Evolutionary conservation across 2,888 invertebrate species (phyloP).

Genomic region (Drosophila mimetica): DNA sequence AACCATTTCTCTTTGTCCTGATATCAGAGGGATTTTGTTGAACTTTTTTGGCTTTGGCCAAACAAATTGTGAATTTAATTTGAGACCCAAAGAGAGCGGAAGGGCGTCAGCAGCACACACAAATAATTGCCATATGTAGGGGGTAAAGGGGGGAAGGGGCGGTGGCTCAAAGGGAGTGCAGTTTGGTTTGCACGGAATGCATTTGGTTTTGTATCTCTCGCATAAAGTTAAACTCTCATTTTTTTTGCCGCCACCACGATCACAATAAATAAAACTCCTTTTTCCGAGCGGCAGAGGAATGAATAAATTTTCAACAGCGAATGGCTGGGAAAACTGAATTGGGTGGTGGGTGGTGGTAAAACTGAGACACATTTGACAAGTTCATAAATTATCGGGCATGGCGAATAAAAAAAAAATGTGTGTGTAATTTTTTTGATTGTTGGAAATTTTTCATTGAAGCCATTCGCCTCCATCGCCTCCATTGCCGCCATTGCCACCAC

Average conservation of each 20-base stretch:
- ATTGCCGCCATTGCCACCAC: too few relatives aligned
- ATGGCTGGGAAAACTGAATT: background rate
- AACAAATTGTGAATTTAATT: slow-evolving; percentile 37
- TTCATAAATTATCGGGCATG: slow-evolving; percentile 48
- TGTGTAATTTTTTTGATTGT: slow-evolving; percentile 37
- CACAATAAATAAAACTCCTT: slow-evolving; percentile 36
- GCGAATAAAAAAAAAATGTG: slow-evolving; percentile 21
- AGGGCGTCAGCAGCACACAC: slow-evolving; percentile 8
- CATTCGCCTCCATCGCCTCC: background rate
- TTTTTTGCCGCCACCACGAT: slow-evolving; percentile 19
- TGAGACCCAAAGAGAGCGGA: slow-evolving; percentile 11
- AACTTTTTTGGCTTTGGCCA: slow-evolving; percentile 22
- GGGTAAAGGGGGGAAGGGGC: too few relatives aligned
- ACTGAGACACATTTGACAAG: slow-evolving; percentile 51
- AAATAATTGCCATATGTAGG: slow-evolving; percentile 18
- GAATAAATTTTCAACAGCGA: slow-evolving; percentile 22
- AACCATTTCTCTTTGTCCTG: slow-evolving; percentile 9
- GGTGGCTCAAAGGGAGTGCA: slow-evolving; percentile 9
- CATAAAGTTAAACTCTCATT: slow-evolving; percentile 30
- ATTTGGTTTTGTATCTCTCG: slow-evolving; percentile 19
- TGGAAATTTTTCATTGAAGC: slow-evolving; percentile 34
- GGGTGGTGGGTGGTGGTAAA: slow-evolving; percentile 15
- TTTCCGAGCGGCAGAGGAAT: slow-evolving; percentile 18
- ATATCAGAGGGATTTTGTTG: slow-evolving; percentile 11
- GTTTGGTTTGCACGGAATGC: slow-evolving; percentile 12